A percentile compares a stretch with the other conserved stretches of the same genome.
Evolutionary conservation across 2,113 vertebrate genomes (phyloP).

Genomic region (sheep (Ovis aries)): DNA sequence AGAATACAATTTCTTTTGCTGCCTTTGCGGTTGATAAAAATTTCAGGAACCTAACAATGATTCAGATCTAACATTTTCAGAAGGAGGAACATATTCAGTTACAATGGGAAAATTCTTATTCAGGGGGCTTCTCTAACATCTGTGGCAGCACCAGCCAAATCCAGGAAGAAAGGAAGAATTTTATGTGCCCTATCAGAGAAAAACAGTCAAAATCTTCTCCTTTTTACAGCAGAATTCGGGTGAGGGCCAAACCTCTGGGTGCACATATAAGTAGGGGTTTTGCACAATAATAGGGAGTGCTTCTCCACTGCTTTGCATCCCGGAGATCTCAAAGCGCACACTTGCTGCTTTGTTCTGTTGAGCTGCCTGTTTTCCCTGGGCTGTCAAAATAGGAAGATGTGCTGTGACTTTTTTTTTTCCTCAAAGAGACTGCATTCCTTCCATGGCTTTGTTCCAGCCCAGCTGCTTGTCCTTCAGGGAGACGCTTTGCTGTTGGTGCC

Average conservation of each 20-base stretch:
- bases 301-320: not conserved
- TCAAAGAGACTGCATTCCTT: not conserved
- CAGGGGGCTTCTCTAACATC: not conserved
- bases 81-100: not conserved
- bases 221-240: not conserved
- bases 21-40: not conserved
- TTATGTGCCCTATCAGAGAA: not conserved
- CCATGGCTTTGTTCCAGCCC: slow-evolving; percentile 54
- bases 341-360: slow-evolving; percentile 23
- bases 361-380: not conserved
- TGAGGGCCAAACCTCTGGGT: not conserved
- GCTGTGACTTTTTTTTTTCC: slow-evolving; percentile 22
- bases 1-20: not conserved
- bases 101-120: not conserved
- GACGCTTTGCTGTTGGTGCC: not conserved
- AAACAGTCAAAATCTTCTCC: slow-evolving; percentile 32
- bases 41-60: slow-evolving; percentile 9
- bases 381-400: slow-evolving; percentile 48
- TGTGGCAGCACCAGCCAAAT: not conserved
- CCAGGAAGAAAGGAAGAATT: slow-evolving; percentile 18
- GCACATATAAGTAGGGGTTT: not conserved
- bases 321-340: not conserved
- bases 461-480: slow-evolving; percentile 64
- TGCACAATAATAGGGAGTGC: not conserved
- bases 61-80: not conserved